Evolutionary conservation across 2,888 invertebrate genomes (phyloP).

Genomic region (Phyllotreta striolata): DNA sequence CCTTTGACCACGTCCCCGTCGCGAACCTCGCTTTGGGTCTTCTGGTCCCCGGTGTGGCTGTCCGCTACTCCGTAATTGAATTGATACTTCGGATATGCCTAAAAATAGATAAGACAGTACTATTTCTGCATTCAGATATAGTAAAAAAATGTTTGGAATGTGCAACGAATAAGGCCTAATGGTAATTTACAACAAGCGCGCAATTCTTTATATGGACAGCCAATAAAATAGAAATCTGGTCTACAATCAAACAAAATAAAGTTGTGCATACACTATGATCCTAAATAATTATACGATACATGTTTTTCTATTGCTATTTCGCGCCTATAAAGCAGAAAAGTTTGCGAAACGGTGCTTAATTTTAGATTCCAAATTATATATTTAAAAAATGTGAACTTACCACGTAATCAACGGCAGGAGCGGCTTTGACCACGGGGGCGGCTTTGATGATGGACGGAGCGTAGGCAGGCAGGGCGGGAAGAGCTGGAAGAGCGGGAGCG

Average conservation of each 20-base stretch:
- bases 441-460: conserved; percentile 24
- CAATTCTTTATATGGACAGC: neutral
- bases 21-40: conserved; percentile 65
- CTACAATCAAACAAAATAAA: no score
- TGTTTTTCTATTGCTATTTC: neutral
- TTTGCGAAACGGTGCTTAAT: neutral
- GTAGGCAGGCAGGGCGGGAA: conserved; percentile 19
- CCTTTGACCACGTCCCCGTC: conserved; percentile 68
- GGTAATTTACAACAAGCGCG: neutral
- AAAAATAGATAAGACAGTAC: conserved; percentile 32
- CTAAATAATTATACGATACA: neutral
- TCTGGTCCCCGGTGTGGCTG: conserved; percentile 67
- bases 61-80: conserved; percentile 69
- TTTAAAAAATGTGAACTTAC: conserved; percentile 42
- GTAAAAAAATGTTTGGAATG: conserved; percentile 1
- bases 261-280: neutral
- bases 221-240: conserved; percentile 9
- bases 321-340: no score
- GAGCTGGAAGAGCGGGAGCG: conserved; percentile 21
- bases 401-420: conserved; percentile 53
- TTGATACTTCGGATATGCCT: conserved; percentile 67
- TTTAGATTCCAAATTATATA: neutral
- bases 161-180: conserved; percentile 6
- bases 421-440: conserved; percentile 47
- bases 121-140: neutral